These are phyloP conservation scores for Digitonthophagus gazella DNA, from an alignment of 2,888 invertebrate genomes.

Conservation along the genomic window DNA sequence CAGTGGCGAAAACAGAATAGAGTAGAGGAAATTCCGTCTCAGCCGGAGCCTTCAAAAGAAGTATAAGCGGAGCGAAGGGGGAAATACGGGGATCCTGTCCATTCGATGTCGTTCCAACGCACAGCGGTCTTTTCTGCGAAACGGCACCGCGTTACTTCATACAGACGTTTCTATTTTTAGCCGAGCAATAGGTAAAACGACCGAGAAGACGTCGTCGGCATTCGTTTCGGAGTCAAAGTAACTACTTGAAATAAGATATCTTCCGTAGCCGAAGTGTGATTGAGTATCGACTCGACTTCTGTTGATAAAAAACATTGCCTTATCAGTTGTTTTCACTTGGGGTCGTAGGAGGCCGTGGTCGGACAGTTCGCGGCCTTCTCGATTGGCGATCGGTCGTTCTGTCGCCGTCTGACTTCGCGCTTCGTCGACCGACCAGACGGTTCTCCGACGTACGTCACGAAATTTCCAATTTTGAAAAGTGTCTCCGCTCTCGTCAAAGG, in stretches of 20 bases:
- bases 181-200: neutral
- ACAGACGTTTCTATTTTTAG: neutral
- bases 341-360: neutral
- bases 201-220: neutral
- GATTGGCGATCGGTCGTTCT: neutral
- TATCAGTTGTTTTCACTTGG: constrained; percentile 14
- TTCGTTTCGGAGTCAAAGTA: neutral
- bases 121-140: neutral
- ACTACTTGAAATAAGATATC: neutral
- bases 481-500: no score
- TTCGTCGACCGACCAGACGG: no score
- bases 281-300: no score
- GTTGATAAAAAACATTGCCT: neutral
- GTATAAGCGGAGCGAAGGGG: constrained; percentile 35
- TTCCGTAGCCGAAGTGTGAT: no score
- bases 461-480: neutral
- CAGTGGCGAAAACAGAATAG: constrained; percentile 30
- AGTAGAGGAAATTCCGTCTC: constrained; percentile 38
- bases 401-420: no score
- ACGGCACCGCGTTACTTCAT: constrained; percentile 13
- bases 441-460: neutral
- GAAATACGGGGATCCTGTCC: constrained; percentile 9
- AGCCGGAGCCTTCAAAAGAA: constrained; percentile 30
- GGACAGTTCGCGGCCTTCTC: neutral
- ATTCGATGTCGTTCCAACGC: constrained; percentile 25